Base-by-base conservation (phyloP, 2,113 vertebrate species). In the Rafetus swinhoei region DNA sequence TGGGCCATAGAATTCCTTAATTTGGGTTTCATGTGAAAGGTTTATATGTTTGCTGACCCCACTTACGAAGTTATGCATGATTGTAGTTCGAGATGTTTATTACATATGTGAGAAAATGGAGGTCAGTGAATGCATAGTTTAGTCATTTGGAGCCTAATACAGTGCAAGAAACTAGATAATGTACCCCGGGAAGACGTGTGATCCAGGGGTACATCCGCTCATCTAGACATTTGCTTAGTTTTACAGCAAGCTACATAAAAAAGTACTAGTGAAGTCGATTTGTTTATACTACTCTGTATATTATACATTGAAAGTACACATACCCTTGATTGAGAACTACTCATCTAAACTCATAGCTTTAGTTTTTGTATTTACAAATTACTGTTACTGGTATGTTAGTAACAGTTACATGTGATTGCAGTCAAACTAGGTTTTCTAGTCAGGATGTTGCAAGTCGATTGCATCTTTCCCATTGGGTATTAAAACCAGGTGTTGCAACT, bases 351-450 rank as follows among this genome's bases (percentile, higher is more conserved):
- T 79, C 91, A n/a, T 90, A 62, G 62, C 14, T 35, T 29, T 89
- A 45, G 16, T 16, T 60, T 27, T 11, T 11, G 25, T 92, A 88
- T 94, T 50, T 91, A 27, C 22, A 54, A 32, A 50, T 95, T 93
- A 80, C 60, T 16, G 79, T 90, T 69, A 32, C 9, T 25, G 16
- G 1, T 62, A 2, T 1, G 9, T 0, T 0, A 14, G 14, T 53
- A 55, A 27, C 84, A 81, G 3, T 77, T 7, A 1, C 4, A 2
- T 14, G 4, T 19, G 14, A 13, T 7, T 7, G 25, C 27, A 52
- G 25, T 79, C 57, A 84, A 62, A 6, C 3, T n/a, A 81, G 55
- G 14, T 25, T 25, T 3, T 0, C 21, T 18, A 50, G 29, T 86
- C 69, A 6, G 39, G 82, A 6, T 22, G 12, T 74, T 21, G 2